These are phyloP conservation scores for Pomphorhynchus laevis DNA, from an alignment of 1,140 invertebrate genomes.

Conservation along the genomic window DNA sequence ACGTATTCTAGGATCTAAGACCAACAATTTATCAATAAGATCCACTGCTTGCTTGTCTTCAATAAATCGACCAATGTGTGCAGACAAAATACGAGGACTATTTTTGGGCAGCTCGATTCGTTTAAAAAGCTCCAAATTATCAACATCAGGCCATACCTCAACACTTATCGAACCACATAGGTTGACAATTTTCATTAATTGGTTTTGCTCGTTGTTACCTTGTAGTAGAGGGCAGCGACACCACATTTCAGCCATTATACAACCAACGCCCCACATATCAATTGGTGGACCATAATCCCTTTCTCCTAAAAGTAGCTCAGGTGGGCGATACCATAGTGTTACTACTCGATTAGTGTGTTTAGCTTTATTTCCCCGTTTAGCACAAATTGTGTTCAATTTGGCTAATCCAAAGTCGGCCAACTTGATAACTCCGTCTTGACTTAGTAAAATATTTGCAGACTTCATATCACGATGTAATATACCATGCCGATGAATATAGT, in stretches of 20 bases:
- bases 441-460: constrained; percentile 86
- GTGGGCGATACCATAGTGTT: constrained; percentile 80
- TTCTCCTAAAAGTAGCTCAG: constrained; percentile 49
- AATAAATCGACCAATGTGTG: constrained; percentile 50
- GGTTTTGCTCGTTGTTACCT: constrained; percentile 55
- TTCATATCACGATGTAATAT: constrained; percentile 82
- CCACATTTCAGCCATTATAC: constrained; percentile 99
- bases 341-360: constrained; percentile 84
- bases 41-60: constrained; percentile 64
- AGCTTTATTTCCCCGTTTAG: constrained; percentile 8
- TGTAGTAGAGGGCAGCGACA: constrained; percentile 39
- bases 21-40: constrained; percentile 54
- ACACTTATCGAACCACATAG: constrained; percentile 72
- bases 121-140: constrained; percentile 57
- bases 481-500: constrained; percentile 34
- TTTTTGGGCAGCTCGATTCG: constrained; percentile 46
- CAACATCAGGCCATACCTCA: constrained; percentile 63
- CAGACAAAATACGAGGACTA: constrained; percentile 46
- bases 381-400: constrained; percentile 36
- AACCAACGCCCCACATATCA: constrained; percentile 87
- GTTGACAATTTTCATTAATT: constrained; percentile 64
- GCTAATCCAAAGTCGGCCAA: constrained; percentile 26
- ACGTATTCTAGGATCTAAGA: constrained; percentile 54
- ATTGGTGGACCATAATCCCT: constrained; percentile 77
- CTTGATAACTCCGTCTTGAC: constrained; percentile 48